Evolutionary conservation across 2,888 invertebrate genomes (phyloP).

Genomic region (Phyllotreta cruciferae): DNA sequence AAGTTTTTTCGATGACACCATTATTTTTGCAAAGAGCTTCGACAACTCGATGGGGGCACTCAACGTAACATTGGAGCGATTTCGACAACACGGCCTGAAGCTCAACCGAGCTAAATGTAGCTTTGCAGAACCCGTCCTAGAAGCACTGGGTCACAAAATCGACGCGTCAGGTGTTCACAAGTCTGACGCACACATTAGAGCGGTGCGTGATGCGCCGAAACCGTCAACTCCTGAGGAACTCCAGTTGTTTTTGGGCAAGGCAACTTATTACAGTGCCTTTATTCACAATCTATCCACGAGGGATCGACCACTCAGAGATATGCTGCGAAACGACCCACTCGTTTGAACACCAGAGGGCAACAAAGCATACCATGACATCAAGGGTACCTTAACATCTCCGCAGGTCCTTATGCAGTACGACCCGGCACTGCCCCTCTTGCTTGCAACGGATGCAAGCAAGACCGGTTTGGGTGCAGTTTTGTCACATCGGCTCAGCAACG

Average conservation of each 20-base stretch:
- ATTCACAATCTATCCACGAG: constrained; percentile 35
- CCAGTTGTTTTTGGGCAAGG: constrained; percentile 33
- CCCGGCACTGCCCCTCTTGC: constrained; percentile 25
- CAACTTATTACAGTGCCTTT: constrained; percentile 29
- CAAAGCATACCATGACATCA: constrained; percentile 29
- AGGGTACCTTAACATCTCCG: constrained; percentile 31
- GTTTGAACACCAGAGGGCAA: constrained; percentile 30
- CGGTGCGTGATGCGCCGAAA: constrained; percentile 34
- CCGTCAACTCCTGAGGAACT: constrained; percentile 23
- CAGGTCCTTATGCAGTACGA: constrained; percentile 38
- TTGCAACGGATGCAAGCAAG: constrained; percentile 37
- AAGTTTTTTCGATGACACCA: constrained; percentile 1
- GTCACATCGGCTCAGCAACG: constrained; percentile 12
- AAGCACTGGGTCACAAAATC: constrained; percentile 34
- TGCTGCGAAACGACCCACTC: constrained; percentile 24
- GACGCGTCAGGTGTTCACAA: constrained; percentile 1
- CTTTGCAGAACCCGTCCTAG: constrained; percentile 16
- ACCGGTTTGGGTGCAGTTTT: constrained; percentile 36
- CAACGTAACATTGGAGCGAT: neutral
- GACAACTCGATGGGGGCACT: neutral
- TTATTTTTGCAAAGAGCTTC: neutral
- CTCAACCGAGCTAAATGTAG: constrained; percentile 26
- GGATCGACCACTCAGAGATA: constrained; percentile 30
- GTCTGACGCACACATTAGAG: constrained; percentile 25
- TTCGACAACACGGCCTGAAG: constrained; percentile 17